phyloP scores from a whole-genome alignment of 2,113 vertebrate genomes.

The Baryphthengus martii region DNA sequence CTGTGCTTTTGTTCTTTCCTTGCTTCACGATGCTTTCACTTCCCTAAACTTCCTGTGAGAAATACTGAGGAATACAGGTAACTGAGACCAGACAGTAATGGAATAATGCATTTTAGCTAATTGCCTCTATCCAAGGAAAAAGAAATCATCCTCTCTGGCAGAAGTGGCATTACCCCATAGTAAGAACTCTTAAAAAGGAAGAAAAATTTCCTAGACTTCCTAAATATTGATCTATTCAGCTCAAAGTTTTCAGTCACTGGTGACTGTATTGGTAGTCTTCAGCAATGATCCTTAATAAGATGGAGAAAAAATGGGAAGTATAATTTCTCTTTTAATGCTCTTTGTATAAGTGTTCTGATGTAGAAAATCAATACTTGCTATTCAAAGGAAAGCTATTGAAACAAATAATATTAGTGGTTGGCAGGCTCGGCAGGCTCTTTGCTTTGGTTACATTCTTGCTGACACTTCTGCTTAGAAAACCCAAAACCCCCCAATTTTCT shows the following conservation, averaged over 20 bases:
- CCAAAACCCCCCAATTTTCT: background rate
- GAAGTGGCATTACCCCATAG: background rate
- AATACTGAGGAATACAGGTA: background rate
- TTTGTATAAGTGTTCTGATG: slow-evolving; percentile 30
- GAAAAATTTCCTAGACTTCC: background rate
- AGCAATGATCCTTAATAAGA: background rate
- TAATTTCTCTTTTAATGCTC: slow-evolving; percentile 50
- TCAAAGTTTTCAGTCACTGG: background rate
- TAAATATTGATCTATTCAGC: background rate
- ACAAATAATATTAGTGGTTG: slow-evolving; percentile 50
- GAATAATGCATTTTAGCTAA: slow-evolving; percentile 17
- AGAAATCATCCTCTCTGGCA: background rate
- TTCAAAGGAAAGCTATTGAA: slow-evolving; percentile 42
- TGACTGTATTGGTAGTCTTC: background rate
- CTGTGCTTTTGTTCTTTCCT: background rate
- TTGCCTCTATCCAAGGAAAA: background rate
- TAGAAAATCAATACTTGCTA: slow-evolving; percentile 59
- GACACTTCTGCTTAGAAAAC: background rate
- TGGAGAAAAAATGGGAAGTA: slow-evolving; percentile 16
- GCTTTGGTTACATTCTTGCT: slow-evolving; percentile 22
- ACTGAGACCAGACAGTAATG: background rate
- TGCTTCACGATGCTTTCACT: background rate
- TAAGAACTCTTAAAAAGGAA: background rate
- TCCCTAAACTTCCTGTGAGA: background rate
- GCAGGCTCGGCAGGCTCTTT: slow-evolving; percentile 1